A percentile compares a stretch with the other conserved stretches of the same genome.
Evolutionary conservation across 2,888 invertebrate species (phyloP).

Genomic region (Glomeris marginata): DNA sequence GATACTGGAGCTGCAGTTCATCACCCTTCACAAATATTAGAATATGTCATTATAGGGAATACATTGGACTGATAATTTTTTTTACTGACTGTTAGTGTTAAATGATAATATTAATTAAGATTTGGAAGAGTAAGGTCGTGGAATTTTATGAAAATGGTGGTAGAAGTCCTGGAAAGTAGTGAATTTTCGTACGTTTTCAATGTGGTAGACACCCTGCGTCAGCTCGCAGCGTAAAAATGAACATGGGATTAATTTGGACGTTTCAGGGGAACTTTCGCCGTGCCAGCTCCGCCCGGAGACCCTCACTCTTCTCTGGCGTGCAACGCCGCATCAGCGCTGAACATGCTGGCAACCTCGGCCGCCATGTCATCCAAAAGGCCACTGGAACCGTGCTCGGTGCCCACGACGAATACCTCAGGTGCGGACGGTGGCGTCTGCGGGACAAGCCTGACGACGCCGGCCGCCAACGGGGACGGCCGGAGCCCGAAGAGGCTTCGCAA

Average conservation of each 20-base stretch:
- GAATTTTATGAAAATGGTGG: not conserved
- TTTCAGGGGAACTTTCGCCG: constrained; percentile 12
- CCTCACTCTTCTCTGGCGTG: constrained; percentile 11
- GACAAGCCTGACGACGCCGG: too few relatives aligned
- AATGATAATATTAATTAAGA: not conserved
- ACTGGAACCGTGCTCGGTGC: not conserved
- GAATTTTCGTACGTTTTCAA: not conserved
- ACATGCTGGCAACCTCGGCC: constrained; percentile 15
- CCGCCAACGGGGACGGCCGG: too few relatives aligned
- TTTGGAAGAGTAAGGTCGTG: too few relatives aligned
- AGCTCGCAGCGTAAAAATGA: not conserved
- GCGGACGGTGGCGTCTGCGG: too few relatives aligned
- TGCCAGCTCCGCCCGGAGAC: constrained; percentile 12
- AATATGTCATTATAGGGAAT: too few relatives aligned
- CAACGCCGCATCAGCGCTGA: constrained; percentile 13
- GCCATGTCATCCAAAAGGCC: constrained; percentile 5
- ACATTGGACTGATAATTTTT: not conserved
- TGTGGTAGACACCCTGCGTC: not conserved
- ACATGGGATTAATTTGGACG: not conserved
- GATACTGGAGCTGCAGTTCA: too few relatives aligned
- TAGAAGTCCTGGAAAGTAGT: not conserved
- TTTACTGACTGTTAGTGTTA: not conserved
- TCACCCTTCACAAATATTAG: too few relatives aligned
- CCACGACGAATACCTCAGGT: too few relatives aligned
- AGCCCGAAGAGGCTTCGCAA: too few relatives aligned